Percentiles rank a stretch among this genome's conserved stretches.
phyloP scores from a whole-genome alignment of 1,140 invertebrate genomes.

The Paramacrobiotus metropolitanus region DNA sequence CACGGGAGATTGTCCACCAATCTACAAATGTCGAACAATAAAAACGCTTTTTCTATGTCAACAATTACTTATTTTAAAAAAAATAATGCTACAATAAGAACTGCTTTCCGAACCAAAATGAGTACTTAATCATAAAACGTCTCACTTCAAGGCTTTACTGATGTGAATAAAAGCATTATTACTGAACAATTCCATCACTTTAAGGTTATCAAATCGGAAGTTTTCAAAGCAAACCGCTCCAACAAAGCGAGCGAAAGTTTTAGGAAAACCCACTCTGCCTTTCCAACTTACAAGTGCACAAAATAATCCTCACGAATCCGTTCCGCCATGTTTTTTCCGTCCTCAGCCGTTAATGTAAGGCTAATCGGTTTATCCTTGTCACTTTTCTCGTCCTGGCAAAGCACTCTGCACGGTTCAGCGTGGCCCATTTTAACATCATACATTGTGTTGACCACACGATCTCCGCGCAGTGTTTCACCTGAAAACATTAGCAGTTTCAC shows the following conservation, averaged over 20 bases:
- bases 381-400: slow-evolving; percentile 38
- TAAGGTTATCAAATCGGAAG: too few relatives aligned
- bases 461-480: slow-evolving; percentile 53
- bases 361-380: slow-evolving; percentile 44
- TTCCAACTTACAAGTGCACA: slow-evolving; percentile 62
- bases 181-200: too few relatives aligned
- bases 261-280: slow-evolving; percentile 4
- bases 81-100: too few relatives aligned
- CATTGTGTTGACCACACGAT: slow-evolving; percentile 85
- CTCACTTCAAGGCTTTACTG: too few relatives aligned
- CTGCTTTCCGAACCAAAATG: too few relatives aligned
- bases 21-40: slow-evolving; percentile 29
- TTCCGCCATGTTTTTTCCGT: slow-evolving; percentile 51
- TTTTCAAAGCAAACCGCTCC: too few relatives aligned
- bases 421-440: slow-evolving; percentile 75
- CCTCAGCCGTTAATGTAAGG: slow-evolving; percentile 38
- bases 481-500: too few relatives aligned
- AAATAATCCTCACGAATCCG: slow-evolving; percentile 79
- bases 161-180: too few relatives aligned
- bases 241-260: slow-evolving; percentile 9
- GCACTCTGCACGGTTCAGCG: slow-evolving; percentile 44
- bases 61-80: too few relatives aligned
- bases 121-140: too few relatives aligned
- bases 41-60: too few relatives aligned
- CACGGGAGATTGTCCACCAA: slow-evolving; percentile 88